Evolutionary conservation across 2,888 invertebrate species (phyloP), one percentile per base, ranked within the genome.

Genomic region (Mythimna vitellina): DNA sequence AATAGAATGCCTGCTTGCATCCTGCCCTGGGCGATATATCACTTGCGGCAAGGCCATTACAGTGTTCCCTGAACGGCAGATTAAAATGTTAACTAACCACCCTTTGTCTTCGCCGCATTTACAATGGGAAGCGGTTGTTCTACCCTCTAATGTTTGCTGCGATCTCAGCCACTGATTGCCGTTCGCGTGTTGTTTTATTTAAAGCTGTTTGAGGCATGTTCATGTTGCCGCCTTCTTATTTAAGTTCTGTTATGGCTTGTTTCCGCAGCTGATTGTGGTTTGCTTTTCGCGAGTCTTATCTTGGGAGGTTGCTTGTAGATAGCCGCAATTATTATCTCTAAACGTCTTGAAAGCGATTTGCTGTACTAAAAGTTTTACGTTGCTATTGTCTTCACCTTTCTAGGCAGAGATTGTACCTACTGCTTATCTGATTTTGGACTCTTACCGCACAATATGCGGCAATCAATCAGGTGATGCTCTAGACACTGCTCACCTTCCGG

Each of bases 41-140:
- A 91, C 88, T 82, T 81, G 86, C 85, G 87, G 87, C 82, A 83
- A 80, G 86, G 89, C 92, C 91, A 91, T 93, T 92, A 92, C 89
- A 84, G 87, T 80, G 84, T 86, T 81, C 86, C 87, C 85, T 86
- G 90, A 89, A 89, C 88, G 88, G 83, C 90, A 88, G 90, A 94
- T 93, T 93, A 93, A 93, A 93, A 93, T 92, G 92, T 92, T 92
- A 92, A 92, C 92, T 89, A 91, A 90, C 91, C 90, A 87, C 89
- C 88, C 90, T 90, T 90, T 92, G 89, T 91, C 91, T 92, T 91
- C 89, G 77, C 88, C 86, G 85, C 90, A 87, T 89, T 91, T 89
- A 91, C 88, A 88, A 90, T 87, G 87, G 88, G 86, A 90, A 89
- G 84, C 80, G 86, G 84, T 91, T 88, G 89, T 89, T 90, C 89